Evolutionary conservation across 2,888 invertebrate genomes (phyloP).

Genomic region (Rhodophaea formosa): DNA sequence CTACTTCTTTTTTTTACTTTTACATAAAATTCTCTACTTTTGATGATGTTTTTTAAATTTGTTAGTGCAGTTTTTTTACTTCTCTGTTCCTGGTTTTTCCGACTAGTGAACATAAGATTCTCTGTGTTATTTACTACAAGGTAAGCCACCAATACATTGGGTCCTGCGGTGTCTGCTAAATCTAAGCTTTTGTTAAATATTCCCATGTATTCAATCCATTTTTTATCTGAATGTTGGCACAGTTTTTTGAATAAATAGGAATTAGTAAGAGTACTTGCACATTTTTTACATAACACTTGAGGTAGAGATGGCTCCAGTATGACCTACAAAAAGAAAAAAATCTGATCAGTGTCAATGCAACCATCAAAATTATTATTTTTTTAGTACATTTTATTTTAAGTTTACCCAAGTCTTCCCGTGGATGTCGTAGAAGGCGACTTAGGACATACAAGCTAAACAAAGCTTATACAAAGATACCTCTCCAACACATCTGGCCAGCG

Average conservation of each 20-base stretch:
- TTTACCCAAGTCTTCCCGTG: no score
- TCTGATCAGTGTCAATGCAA: background rate
- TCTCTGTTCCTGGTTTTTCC: slow-evolving; percentile 33
- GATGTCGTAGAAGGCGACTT: no score
- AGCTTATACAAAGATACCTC: no score
- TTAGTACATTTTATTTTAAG: no score
- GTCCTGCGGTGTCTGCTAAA: slow-evolving; percentile 35
- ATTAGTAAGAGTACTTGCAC: slow-evolving; percentile 49
- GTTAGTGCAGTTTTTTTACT: slow-evolving; percentile 44
- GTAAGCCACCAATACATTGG: slow-evolving; percentile 45
- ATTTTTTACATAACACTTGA: slow-evolving; percentile 51
- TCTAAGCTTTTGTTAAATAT: slow-evolving; percentile 40
- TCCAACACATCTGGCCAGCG: no score
- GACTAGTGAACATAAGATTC: slow-evolving; percentile 50
- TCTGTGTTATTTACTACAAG: slow-evolving; percentile 46
- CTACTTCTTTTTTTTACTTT: slow-evolving; percentile 35
- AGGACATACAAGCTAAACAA: no score
- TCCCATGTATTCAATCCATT: slow-evolving; percentile 46
- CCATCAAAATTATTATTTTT: no score
- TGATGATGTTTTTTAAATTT: slow-evolving; percentile 49
- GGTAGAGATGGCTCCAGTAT: slow-evolving; percentile 47
- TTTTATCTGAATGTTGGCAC: slow-evolving; percentile 44
- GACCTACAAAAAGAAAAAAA: slow-evolving; percentile 43
- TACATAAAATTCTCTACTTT: slow-evolving; percentile 39
- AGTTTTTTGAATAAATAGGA: slow-evolving; percentile 57